phyloP scores from a whole-genome alignment of 2,888 invertebrate species.

The Meiosimyza decipiens region DNA sequence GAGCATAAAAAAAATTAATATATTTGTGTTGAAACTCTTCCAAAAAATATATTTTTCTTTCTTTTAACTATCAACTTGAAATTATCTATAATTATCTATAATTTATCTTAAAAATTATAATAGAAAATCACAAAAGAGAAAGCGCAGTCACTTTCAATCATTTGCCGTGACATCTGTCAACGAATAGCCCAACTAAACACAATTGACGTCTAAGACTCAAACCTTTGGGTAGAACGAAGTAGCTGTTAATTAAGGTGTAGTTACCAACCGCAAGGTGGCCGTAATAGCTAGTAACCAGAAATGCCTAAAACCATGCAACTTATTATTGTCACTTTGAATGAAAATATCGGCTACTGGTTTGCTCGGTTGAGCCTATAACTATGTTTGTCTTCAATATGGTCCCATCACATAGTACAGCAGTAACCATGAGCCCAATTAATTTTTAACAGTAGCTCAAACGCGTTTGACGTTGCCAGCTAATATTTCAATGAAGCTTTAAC shows the following conservation, averaged over 20 bases:
- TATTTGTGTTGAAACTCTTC: too few species aligned
- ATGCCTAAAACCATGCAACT: conserved; percentile 44
- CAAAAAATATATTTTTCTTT: too few species aligned
- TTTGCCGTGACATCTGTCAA: conserved; percentile 49
- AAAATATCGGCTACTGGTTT: too few species aligned
- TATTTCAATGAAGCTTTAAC: background rate
- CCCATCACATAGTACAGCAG: too few species aligned
- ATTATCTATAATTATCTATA: too few species aligned
- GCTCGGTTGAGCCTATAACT: too few species aligned
- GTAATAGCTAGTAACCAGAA: background rate
- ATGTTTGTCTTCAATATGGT: background rate
- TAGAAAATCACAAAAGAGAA: too few species aligned
- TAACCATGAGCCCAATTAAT: too few species aligned
- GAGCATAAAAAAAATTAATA: too few species aligned
- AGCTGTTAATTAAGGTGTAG: background rate
- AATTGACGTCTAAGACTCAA: background rate
- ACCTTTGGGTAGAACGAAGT: background rate
- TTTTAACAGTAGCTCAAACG: background rate
- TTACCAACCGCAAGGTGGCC: conserved; percentile 40
- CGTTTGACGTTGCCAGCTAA: background rate
- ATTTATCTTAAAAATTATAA: too few species aligned
- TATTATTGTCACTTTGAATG: background rate
- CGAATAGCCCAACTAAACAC: background rate
- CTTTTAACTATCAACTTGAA: too few species aligned
- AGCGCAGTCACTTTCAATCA: conserved; percentile 35